Base-by-base conservation (phyloP, 1,140 invertebrate species). In the Lutraria rhynchaena region DNA sequence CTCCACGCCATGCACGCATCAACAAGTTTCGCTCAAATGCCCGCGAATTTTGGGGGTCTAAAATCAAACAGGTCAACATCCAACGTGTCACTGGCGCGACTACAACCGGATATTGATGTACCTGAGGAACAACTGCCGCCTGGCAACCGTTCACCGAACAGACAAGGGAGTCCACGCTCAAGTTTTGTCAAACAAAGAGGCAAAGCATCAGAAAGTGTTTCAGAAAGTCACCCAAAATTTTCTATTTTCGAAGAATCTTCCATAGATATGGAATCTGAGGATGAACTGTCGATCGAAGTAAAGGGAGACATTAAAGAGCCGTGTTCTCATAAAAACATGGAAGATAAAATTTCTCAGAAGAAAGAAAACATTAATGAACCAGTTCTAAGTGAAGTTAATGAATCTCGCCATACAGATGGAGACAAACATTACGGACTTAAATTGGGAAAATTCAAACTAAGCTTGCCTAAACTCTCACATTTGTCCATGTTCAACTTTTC, bases 1-100 rank as follows among this genome's bases (percentile, higher is more conserved):
- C 44, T 77, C 15, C 75, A 77, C 31, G 61, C 41, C 9, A 77
- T 77, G 75, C 75, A 77, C 41, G 75, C 60, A 11, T 77, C 60
- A 13, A 77, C 75, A 53, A 77, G 75, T 55, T 77, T 27, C 57
- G 46, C 60, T 13, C 75, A 77, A 33, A n/a, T 77, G 19, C 44
- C 75, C 0, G 60, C 75, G 29, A 60, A 63, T 35, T 75, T 75
- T 49, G 37, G 41, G 17, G 37, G 57, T 24, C 29, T 61, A 11
- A 60, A 60, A 15, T 46, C n/a, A 1, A 61, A 61, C 37, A 75
- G 57, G 19, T 75, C 73, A 0, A 27, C 63, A 29, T 35, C 29
- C 37, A 67, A 41, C 24, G 24, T 67, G 7, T 67, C 63, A 17
- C 44, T 46, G 17, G 19, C 61, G 44, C 22, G 3, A 5, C 31